Conservation (phyloP, 2,888 invertebrate species). For the Cephus nigrinus region DNA sequence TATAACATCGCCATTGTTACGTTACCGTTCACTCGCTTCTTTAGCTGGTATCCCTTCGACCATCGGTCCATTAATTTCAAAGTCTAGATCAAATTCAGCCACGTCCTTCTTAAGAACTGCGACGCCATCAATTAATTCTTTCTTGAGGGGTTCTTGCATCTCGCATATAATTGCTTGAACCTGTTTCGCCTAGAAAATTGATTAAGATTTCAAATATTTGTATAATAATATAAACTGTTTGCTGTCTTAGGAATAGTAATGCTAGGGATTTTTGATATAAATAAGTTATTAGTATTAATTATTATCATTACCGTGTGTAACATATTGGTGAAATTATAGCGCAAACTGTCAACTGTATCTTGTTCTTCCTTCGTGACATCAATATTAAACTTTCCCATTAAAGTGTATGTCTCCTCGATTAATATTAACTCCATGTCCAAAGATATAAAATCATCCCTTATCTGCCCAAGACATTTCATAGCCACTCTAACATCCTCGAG, state of each 20-base stretch:
- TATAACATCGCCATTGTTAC: neutral
- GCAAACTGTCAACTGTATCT: conserved; percentile 81
- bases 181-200: conserved; percentile 68
- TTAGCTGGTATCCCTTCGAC: conserved; percentile 83
- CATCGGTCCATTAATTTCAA: conserved; percentile 86
- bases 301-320: conserved; percentile 71
- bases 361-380: conserved; percentile 81
- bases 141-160: conserved; percentile 81
- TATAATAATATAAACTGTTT: neutral
- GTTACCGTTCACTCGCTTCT: conserved; percentile 85
- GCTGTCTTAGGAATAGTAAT: neutral
- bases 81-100: conserved; percentile 77
- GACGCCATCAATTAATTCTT: conserved; percentile 79
- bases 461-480: conserved; percentile 81
- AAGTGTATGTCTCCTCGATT: conserved; percentile 83
- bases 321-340: conserved; percentile 83
- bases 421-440: conserved; percentile 81
- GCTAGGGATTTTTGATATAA: neutral
- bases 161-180: conserved; percentile 78
- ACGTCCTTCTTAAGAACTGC: conserved; percentile 75
- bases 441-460: conserved; percentile 82
- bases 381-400: conserved; percentile 76
- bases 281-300: neutral
- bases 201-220: neutral
- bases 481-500: conserved; percentile 83